Evolutionary conservation across 2,888 invertebrate genomes (phyloP), one percentile per base, ranked within the genome.

Genomic region (Pherbina coryleti): DNA sequence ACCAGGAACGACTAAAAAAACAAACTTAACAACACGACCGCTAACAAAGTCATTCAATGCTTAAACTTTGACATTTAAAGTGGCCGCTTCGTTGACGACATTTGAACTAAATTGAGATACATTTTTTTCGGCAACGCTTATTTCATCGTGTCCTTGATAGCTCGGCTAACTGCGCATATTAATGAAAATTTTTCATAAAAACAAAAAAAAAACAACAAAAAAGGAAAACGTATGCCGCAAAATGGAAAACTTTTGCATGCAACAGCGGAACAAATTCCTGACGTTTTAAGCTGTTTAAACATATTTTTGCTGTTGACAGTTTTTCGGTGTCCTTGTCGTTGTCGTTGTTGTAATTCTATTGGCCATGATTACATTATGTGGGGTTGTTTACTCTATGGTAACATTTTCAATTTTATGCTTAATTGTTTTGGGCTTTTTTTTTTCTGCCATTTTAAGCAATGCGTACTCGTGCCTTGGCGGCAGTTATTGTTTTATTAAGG

Each of bases 401-500:
- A 51, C 69, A 69, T 49, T 49, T 28, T 49, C 28, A 69, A 69
- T 69, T 69, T 69, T 69, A 25, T 69, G 69, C 69, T 69, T 69
- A 51, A 69, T 69, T 69, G 69, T 51, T 69, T 69, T 51, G 22
- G 69, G 28, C 14, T 25, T 51, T 69, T 25, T 25, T 60, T 60
- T 2, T 44, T 44, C 14, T 31, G 5, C 31, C 44, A 44, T 44
- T 44, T 44, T 44, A 44, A 11, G 44, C 44, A 44, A 44, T 44
- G 44, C 44, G 14, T 44, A 44, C 44, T 44, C 44, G 2, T 11
- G 44, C 2, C 44, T 44, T 14, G 44, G 44, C 44, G 44, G 44
- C 14, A 44, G 11, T 44, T 44, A 44, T 44, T 44, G 44, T 14
- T 44, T 44, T 44, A 44, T 44, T 44, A 44, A 11, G 44, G 11